Evolutionary conservation across 2,888 invertebrate species (phyloP).

Genomic region (Rotaria socialis): DNA sequence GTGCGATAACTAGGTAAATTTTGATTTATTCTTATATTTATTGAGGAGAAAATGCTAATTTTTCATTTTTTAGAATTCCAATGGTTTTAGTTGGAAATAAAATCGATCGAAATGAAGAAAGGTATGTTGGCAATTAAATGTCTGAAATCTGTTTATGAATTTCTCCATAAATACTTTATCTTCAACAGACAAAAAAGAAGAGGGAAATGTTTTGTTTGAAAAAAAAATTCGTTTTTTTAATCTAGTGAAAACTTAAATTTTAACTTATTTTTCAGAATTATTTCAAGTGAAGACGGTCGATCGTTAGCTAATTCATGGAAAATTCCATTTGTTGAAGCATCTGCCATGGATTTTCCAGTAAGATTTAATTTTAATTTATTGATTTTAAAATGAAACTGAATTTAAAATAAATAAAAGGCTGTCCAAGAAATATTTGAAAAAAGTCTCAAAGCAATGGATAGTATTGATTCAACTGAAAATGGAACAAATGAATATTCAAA

Average conservation of each 20-base stretch:
- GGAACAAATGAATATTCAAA: background rate
- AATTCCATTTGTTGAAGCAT: constrained; percentile 17
- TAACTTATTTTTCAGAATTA: background rate
- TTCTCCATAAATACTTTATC: too few relatives aligned
- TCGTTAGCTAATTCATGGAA: background rate
- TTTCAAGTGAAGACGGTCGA: background rate
- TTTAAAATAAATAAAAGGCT: background rate
- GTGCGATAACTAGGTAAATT: background rate
- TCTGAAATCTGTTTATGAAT: too few relatives aligned
- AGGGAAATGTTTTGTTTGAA: too few relatives aligned
- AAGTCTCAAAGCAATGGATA: background rate
- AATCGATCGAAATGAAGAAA: background rate
- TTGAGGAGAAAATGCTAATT: too few relatives aligned
- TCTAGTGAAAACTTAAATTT: too few relatives aligned
- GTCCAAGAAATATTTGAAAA: background rate
- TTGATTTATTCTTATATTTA: background rate
- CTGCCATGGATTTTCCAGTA: background rate
- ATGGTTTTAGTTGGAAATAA: constrained; percentile 7
- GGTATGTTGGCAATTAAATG: too few relatives aligned
- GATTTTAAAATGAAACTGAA: background rate
- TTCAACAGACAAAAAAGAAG: too few relatives aligned
- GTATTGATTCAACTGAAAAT: background rate
- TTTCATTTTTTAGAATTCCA: background rate
- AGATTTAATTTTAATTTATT: background rate
- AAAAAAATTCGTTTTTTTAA: too few relatives aligned